Evolutionary conservation across 2,888 invertebrate genomes (phyloP).

Genomic region (Disparrhopalites patrizii): DNA sequence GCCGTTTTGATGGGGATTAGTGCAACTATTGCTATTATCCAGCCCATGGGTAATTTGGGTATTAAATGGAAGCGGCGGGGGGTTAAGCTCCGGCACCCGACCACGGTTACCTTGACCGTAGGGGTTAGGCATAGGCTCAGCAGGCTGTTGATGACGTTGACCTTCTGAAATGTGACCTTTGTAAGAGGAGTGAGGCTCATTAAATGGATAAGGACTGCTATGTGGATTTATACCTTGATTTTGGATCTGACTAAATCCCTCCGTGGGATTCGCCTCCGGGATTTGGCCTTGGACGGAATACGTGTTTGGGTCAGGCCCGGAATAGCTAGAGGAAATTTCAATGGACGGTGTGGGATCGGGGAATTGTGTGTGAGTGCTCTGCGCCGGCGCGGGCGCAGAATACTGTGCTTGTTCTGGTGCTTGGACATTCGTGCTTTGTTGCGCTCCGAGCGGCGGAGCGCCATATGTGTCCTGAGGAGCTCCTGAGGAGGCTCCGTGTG

Average conservation of each 20-base stretch:
- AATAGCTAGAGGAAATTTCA: constrained; percentile 21
- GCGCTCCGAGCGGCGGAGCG: neutral
- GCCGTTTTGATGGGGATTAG: constrained; percentile 9
- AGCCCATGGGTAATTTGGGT: constrained; percentile 1
- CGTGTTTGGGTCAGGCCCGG: constrained; percentile 24
- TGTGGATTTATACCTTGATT: constrained; percentile 3
- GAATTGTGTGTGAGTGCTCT: no score
- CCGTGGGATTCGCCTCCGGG: neutral
- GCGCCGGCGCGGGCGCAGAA: constrained; percentile 9
- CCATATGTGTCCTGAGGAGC: neutral
- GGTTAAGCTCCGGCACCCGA: neutral
- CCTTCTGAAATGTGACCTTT: constrained; percentile 18
- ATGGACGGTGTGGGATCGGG: constrained; percentile 16
- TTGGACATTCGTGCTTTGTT: no score
- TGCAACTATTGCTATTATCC: no score
- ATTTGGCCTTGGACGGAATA: constrained; percentile 18
- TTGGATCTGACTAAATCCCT: constrained; percentile 11
- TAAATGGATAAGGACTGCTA: neutral
- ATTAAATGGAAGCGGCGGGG: neutral
- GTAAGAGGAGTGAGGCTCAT: neutral
- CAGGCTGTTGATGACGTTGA: neutral
- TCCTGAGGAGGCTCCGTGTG: neutral
- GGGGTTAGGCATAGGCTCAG: neutral
- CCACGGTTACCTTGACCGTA: neutral
- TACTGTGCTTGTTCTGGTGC: constrained; percentile 4